These are phyloP conservation scores for Mastigias papua DNA, from an alignment of 30 jellyfish, hydroid and myxozoan species.

Conservation along the genomic window DNA sequence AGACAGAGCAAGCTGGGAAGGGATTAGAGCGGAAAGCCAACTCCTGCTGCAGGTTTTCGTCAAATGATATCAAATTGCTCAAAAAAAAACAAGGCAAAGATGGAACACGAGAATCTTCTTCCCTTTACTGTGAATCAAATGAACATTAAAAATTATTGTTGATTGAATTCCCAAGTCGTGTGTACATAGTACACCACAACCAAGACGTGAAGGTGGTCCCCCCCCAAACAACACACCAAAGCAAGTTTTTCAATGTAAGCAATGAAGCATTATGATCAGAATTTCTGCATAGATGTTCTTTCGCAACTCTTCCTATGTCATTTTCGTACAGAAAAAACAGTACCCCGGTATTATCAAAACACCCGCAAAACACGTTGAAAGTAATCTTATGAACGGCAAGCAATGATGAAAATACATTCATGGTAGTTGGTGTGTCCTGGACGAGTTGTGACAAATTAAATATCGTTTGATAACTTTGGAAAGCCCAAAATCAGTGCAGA, in stretches of 20 bases:
- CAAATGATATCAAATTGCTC: conserved; percentile 2
- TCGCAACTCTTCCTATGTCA: background rate
- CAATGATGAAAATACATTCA: conserved; percentile 30
- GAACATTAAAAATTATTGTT: too few species aligned
- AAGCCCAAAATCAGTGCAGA: background rate
- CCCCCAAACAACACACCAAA: background rate
- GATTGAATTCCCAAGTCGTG: too few species aligned
- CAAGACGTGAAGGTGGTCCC: background rate
- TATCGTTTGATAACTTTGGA: background rate
- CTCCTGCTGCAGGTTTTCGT: background rate
- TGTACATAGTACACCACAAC: background rate
- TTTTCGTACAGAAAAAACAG: background rate
- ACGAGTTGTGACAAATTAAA: conserved; percentile 34
- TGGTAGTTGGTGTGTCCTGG: background rate
- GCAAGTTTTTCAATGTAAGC: background rate
- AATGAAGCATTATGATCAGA: background rate
- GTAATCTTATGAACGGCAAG: conserved; percentile 1
- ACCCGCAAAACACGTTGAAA: conserved; percentile 7
- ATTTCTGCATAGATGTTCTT: background rate
- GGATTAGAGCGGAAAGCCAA: background rate
- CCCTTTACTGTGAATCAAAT: background rate
- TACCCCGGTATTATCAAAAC: background rate
- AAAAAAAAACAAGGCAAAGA: background rate
- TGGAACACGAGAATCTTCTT: background rate
- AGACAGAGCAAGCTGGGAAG: conserved; percentile 11